phyloP scores from a whole-genome alignment of 2,888 invertebrate species.

The Camptogramma bilineatum region DNA sequence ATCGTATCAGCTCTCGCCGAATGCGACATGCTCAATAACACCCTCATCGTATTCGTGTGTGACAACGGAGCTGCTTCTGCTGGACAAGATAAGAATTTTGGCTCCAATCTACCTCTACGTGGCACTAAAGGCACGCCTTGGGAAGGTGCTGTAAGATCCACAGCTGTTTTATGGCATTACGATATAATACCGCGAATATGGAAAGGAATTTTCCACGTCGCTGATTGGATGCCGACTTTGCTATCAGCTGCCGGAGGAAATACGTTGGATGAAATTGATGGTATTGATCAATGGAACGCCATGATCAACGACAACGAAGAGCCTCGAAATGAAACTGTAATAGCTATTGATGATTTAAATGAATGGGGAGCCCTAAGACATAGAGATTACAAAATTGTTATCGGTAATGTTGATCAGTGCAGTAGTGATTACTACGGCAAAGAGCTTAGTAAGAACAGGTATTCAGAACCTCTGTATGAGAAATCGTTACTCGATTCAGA shows the following conservation, averaged over 20 bases:
- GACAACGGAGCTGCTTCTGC: constrained; percentile 92
- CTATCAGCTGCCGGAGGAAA: constrained; percentile 63
- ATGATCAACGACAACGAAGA: constrained; percentile 70
- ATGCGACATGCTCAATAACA: constrained; percentile 89
- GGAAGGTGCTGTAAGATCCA: constrained; percentile 92
- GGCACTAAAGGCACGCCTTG: constrained; percentile 91
- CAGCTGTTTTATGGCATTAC: constrained; percentile 87
- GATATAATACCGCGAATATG: constrained; percentile 82
- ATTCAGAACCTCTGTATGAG: constrained; percentile 51
- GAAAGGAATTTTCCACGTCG: constrained; percentile 87
- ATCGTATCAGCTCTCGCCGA: constrained; percentile 88
- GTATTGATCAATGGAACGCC: constrained; percentile 87
- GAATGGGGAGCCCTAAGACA: constrained; percentile 67
- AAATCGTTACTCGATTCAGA: constrained; percentile 53
- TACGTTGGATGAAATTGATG: constrained; percentile 78
- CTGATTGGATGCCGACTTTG: constrained; percentile 92
- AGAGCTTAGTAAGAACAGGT: constrained; percentile 47
- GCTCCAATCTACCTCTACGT: constrained; percentile 90
- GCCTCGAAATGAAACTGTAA: constrained; percentile 74
- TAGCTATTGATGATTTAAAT: constrained; percentile 80
- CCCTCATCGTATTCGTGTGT: constrained; percentile 92
- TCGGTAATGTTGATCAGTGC: constrained; percentile 50
- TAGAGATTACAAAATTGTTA: constrained; percentile 60
- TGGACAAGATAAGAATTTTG: constrained; percentile 87
- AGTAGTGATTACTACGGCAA: constrained; percentile 51